Evolutionary conservation across 2,113 vertebrate genomes (phyloP).

Genomic region (Mustela nigripes): DNA sequence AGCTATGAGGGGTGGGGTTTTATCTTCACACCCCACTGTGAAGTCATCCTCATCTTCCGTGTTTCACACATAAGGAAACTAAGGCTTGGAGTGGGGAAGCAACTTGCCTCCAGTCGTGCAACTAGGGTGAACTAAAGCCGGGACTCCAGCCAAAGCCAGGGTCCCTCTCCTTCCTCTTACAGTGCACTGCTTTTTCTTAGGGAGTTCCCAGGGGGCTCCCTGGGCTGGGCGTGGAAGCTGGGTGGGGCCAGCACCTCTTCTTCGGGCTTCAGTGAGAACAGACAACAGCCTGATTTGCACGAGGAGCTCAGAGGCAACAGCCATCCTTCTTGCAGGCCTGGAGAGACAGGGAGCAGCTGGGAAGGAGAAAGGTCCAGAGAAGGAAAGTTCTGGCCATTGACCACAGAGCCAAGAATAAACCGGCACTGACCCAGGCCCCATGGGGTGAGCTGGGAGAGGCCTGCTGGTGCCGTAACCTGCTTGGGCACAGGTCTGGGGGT

Average conservation of each 20-base stretch:
- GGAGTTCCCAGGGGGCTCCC: background rate
- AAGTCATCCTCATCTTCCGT: background rate
- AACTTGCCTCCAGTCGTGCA: background rate
- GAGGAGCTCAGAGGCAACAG: background rate
- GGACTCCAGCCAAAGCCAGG: background rate
- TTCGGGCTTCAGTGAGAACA: background rate
- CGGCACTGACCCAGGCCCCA: background rate
- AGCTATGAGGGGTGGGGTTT: background rate
- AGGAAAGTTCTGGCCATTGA: background rate
- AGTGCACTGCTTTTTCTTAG: background rate
- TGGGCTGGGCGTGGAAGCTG: background rate
- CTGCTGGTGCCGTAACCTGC: background rate
- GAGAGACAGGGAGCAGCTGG: background rate
- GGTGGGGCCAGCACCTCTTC: background rate
- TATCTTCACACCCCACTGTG: background rate
- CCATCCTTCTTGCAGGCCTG: background rate
- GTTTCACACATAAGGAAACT: background rate
- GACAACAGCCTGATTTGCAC: background rate
- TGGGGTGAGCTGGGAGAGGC: background rate
- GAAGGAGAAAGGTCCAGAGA: background rate
- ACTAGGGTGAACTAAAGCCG: background rate
- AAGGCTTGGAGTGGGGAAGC: background rate
- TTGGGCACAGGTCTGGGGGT: background rate
- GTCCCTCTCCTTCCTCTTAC: background rate
- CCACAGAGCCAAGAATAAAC: background rate